Evolutionary conservation across 2,113 vertebrate species (phyloP).

Genomic region (Nothobranchius furzeri): DNA sequence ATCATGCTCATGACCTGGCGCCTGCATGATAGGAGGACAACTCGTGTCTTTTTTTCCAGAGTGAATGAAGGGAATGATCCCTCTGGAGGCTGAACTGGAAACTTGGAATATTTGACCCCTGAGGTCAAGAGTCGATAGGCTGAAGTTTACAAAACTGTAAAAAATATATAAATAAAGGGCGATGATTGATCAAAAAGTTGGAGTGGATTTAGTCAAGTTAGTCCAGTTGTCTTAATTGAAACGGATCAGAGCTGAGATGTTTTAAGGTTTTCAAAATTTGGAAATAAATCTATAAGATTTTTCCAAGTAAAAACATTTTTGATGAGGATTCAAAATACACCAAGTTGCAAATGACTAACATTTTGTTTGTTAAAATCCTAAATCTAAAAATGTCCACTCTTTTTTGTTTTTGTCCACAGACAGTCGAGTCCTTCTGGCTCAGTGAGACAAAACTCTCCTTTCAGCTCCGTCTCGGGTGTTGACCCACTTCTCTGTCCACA

Average conservation of each 20-base stretch:
- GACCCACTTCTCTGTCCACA: slow-evolving; percentile 40
- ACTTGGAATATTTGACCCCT: slow-evolving; percentile 18
- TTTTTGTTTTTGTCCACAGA: background rate
- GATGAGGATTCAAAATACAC: no score
- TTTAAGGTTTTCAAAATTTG: no score
- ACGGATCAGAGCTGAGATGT: no score
- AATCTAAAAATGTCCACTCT: background rate
- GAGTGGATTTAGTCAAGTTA: slow-evolving; percentile 2
- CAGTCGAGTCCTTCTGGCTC: background rate
- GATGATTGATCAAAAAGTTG: slow-evolving; percentile 3
- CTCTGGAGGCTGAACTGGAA: background rate
- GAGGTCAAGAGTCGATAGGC: background rate
- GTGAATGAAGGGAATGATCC: slow-evolving; percentile 8
- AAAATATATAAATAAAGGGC: no score
- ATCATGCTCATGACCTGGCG: slow-evolving; percentile 73
- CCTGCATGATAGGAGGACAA: slow-evolving; percentile 78
- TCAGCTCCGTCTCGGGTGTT: slow-evolving; percentile 61
- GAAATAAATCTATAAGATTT: background rate
- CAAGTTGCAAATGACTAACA: background rate
- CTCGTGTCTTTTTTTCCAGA: background rate
- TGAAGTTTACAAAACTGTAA: no score
- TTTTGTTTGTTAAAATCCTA: background rate
- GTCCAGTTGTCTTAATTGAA: background rate
- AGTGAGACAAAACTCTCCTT: slow-evolving; percentile 38
- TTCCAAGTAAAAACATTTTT: background rate